A percentile compares a stretch with the other conserved stretches of the same genome.
Conservation (phyloP, 1,140 invertebrate species). For the Pararge aegeria region DNA sequence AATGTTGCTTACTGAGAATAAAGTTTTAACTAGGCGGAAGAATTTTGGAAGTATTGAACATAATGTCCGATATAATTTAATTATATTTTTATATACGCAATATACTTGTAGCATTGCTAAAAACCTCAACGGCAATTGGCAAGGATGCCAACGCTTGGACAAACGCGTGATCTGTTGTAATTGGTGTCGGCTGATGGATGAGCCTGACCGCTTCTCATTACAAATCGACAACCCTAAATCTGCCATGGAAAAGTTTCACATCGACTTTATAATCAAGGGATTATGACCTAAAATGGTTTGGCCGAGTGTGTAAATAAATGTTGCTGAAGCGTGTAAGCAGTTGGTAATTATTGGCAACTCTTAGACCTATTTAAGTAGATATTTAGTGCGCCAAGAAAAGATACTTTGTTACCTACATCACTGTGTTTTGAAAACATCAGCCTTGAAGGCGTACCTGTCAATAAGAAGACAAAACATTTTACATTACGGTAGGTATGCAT, state of each 20-base stretch:
- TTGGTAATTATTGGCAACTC: slow-evolving; percentile 49
- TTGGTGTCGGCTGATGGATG: slow-evolving; percentile 66
- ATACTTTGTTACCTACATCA: too few relatives aligned
- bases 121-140: slow-evolving; percentile 18
- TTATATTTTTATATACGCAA: not conserved
- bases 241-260: slow-evolving; percentile 16
- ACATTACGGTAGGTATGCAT: too few relatives aligned
- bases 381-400: too few relatives aligned
- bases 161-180: slow-evolving; percentile 62
- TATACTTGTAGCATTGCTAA: slow-evolving; percentile 8
- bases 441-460: too few relatives aligned
- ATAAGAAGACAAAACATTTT: too few relatives aligned
- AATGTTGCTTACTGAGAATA: too few relatives aligned
- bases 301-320: slow-evolving; percentile 25
- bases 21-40: too few relatives aligned
- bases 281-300: slow-evolving; percentile 24
- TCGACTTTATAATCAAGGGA: slow-evolving; percentile 9
- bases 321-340: slow-evolving; percentile 9
- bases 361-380: too few relatives aligned
- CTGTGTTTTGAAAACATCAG: too few relatives aligned
- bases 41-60: too few relatives aligned
- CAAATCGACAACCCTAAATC: slow-evolving; percentile 31
- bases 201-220: slow-evolving; percentile 47
- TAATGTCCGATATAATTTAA: too few relatives aligned
- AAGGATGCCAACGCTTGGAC: slow-evolving; percentile 28